Evolutionary conservation across 37 sponge, comb jelly and placozoan species (phyloP).

Genomic region (Oscarella lobularis): DNA sequence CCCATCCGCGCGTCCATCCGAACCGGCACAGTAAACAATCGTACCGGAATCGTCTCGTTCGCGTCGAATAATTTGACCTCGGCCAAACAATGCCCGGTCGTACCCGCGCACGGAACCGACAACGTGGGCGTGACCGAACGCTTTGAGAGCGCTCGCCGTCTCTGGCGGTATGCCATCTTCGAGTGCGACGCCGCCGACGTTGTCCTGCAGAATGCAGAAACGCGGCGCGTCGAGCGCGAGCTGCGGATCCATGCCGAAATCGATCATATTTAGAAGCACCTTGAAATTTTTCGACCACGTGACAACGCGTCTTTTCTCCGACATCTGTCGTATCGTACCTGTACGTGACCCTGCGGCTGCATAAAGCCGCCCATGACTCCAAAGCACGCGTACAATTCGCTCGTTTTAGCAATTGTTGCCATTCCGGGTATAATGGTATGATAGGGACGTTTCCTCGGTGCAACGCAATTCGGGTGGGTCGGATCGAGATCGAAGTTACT

Average conservation of each 20-base stretch:
- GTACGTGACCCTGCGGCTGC: conserved; percentile 88
- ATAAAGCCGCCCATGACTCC: conserved; percentile 88
- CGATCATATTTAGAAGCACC: conserved; percentile 80
- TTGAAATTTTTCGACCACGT: not conserved
- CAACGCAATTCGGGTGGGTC: conserved; percentile 49
- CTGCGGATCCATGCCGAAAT: conserved; percentile 75
- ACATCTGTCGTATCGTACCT: conserved; percentile 26
- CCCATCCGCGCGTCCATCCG: conserved; percentile 64
- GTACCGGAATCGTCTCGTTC: not conserved
- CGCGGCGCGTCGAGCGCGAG: conserved; percentile 56
- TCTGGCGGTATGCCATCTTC: conserved; percentile 44
- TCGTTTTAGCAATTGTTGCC: conserved; percentile 49
- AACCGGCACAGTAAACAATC: conserved; percentile 69
- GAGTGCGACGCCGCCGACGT: conserved; percentile 26
- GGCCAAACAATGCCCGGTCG: conserved; percentile 41
- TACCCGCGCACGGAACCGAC: conserved; percentile 31
- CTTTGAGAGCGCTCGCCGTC: conserved; percentile 13
- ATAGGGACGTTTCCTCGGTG: conserved; percentile 61
- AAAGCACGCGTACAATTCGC: conserved; percentile 57
- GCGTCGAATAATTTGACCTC: conserved; percentile 55
- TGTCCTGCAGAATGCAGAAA: conserved; percentile 37
- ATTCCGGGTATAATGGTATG: conserved; percentile 88
- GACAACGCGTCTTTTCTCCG: not conserved
- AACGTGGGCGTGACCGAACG: conserved; percentile 45
- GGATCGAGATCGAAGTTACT: conserved; percentile 63